phyloP scores from a whole-genome alignment of 64 coral and sea anemone species.

The Catalaphyllia jardinei region DNA sequence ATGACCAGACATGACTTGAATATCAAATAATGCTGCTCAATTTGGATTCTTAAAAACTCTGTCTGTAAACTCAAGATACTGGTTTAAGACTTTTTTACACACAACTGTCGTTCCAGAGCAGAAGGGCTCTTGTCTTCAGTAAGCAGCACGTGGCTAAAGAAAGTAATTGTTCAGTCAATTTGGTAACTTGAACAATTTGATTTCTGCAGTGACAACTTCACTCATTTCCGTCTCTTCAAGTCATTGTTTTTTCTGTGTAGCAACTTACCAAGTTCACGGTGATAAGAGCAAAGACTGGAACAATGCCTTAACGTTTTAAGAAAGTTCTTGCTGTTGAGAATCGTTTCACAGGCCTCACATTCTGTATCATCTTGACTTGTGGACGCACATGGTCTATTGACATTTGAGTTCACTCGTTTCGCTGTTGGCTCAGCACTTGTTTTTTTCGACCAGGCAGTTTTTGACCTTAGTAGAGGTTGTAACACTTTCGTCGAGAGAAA shows the following conservation, averaged over 20 bases:
- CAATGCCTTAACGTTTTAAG: background rate
- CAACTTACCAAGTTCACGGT: background rate
- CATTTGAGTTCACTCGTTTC: background rate
- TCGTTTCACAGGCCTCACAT: background rate
- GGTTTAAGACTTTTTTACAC: too few species aligned
- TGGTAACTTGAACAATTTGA: background rate
- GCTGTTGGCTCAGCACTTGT: background rate
- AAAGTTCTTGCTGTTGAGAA: slow-evolving; percentile 35
- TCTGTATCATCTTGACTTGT: background rate
- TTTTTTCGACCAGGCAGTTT: background rate
- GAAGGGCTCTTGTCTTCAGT: too few species aligned
- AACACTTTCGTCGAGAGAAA: background rate
- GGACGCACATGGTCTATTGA: background rate
- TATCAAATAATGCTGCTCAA: too few species aligned
- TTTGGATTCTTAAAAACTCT: too few species aligned
- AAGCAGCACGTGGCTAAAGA: background rate
- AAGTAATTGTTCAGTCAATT: background rate
- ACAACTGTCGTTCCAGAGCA: too few species aligned
- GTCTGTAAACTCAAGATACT: too few species aligned
- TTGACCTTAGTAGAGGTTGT: background rate
- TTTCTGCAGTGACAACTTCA: background rate
- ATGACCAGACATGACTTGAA: too few species aligned
- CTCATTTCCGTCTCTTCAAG: background rate
- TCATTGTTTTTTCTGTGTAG: background rate
- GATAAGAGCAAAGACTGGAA: slow-evolving; percentile 1